Percentiles rank a stretch among this genome's conserved stretches.
phyloP scores from a whole-genome alignment of 2,888 invertebrate genomes.

The Clusia tigrina region DNA sequence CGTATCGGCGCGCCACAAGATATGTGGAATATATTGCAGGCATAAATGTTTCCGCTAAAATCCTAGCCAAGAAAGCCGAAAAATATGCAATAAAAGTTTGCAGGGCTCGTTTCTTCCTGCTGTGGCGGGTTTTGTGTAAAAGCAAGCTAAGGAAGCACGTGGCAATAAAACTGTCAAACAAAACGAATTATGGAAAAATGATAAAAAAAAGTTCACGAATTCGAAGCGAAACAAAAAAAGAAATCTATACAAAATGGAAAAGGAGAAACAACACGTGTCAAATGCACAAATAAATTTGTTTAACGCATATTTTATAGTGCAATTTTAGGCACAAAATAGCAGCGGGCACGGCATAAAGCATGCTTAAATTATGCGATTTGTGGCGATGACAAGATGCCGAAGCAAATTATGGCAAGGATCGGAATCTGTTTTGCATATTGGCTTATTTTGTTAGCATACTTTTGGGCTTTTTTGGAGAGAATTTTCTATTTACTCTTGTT shows the following conservation, averaged over 20 bases:
- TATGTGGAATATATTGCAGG: not conserved
- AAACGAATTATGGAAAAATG: constrained; percentile 1
- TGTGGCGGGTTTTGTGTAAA: not conserved
- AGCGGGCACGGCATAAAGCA: too few species aligned
- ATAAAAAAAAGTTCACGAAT: not conserved
- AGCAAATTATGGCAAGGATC: too few species aligned
- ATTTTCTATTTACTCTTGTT: too few species aligned
- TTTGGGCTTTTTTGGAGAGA: too few species aligned
- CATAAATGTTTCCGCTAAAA: not conserved
- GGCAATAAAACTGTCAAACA: not conserved
- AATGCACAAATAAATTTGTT: not conserved
- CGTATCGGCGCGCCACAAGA: not conserved
- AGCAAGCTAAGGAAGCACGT: not conserved
- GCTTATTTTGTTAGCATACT: too few species aligned
- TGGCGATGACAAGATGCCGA: too few species aligned
- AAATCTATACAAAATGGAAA: too few species aligned
- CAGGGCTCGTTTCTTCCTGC: not conserved
- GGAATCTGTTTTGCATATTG: too few species aligned
- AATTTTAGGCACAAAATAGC: not conserved
- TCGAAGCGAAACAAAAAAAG: too few species aligned
- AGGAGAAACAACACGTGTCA: not conserved
- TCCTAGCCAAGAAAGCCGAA: not conserved
- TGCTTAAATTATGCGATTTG: too few species aligned
- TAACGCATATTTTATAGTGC: not conserved
- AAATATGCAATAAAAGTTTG: not conserved